These are phyloP conservation scores for Tympanoctomys barrerae DNA, from an alignment of 2,797 vertebrate genomes.

Conservation along the genomic window DNA sequence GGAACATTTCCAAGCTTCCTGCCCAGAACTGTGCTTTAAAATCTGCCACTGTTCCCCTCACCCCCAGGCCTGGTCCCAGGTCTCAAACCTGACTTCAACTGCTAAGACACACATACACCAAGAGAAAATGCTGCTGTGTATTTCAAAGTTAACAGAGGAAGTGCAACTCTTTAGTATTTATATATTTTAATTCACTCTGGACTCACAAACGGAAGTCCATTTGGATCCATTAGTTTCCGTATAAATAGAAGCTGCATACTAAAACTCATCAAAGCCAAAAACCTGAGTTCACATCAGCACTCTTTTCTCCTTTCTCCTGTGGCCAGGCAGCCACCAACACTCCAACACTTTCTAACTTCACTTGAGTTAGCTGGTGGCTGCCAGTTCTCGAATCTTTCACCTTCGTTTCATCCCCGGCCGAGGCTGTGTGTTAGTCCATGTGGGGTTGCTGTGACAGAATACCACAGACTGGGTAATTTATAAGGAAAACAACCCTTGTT, in stretches of 20 bases:
- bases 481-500: background rate
- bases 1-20: background rate
- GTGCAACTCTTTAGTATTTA: background rate
- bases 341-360: background rate
- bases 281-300: background rate
- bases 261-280: background rate
- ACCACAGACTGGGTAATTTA: background rate
- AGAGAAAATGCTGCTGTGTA: background rate
- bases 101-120: background rate
- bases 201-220: background rate
- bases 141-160: background rate
- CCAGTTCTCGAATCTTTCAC: background rate
- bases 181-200: background rate
- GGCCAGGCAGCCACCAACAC: background rate
- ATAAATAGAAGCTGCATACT: background rate
- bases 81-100: background rate
- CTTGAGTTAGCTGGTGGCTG: background rate
- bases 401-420: background rate
- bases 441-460: background rate
- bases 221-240: background rate
- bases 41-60: background rate
- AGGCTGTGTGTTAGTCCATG: background rate
- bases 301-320: background rate
- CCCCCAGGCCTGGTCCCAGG: background rate
- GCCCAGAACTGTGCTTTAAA: conserved; percentile 41